Evolutionary conservation across 2,113 vertebrate species (phyloP).

Genomic region (Psittacula cyanocephala): DNA sequence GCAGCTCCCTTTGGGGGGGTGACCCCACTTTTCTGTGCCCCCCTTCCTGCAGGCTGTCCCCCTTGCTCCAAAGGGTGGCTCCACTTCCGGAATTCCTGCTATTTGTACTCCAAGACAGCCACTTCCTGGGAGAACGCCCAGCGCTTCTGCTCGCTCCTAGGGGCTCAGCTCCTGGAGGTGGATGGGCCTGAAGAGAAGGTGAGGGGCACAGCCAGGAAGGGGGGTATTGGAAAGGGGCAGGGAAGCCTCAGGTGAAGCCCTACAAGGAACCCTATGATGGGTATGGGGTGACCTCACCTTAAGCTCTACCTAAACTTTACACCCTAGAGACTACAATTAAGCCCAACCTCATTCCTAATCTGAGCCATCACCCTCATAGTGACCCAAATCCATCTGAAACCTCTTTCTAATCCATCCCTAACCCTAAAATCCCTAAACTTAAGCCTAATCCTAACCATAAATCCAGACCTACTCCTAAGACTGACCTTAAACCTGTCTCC

Average conservation of each 20-base stretch:
- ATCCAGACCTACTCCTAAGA: not conserved
- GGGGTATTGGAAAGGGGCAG: too few relatives aligned
- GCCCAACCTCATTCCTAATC: fast-evolving
- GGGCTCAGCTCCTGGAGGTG: not conserved
- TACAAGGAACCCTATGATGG: not conserved
- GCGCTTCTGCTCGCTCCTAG: not conserved
- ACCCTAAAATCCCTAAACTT: not conserved
- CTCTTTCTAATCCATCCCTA: not conserved
- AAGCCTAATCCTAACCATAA: not conserved
- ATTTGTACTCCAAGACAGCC: not conserved
- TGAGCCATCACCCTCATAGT: not conserved
- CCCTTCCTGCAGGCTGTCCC: not conserved
- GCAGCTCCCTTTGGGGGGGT: not conserved
- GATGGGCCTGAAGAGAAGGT: not conserved
- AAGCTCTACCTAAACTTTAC: not conserved
- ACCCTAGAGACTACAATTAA: not conserved
- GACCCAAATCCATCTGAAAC: not conserved
- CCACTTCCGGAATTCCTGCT: not conserved
- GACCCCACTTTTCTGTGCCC: not conserved
- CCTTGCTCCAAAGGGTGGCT: not conserved
- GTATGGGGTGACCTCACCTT: not conserved
- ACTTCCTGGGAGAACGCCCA: not conserved
- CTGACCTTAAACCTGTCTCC: not conserved
- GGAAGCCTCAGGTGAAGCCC: not conserved
- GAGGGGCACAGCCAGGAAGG: not conserved